These are phyloP conservation scores for Drosophila anomalata DNA, from an alignment of 2,888 invertebrate species.

Conservation along the genomic window DNA sequence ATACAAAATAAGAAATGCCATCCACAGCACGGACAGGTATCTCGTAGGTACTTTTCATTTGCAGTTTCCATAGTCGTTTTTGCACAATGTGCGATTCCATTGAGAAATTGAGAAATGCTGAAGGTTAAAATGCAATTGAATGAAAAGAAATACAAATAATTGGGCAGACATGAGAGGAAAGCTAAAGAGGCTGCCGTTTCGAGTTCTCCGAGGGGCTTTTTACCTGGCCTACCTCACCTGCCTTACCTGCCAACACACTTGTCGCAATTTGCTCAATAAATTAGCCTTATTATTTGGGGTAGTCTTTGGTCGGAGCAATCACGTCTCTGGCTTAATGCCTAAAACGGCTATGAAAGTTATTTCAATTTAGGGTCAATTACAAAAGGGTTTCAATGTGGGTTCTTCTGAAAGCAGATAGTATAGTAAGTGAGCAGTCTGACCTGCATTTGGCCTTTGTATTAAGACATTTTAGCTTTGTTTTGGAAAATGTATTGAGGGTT, in stretches of 20 bases:
- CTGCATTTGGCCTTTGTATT: neutral
- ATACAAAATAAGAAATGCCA: slow-evolving; percentile 50
- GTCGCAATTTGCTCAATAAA: slow-evolving; percentile 35
- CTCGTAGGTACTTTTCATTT: slow-evolving; percentile 7
- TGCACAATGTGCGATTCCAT: slow-evolving; percentile 54
- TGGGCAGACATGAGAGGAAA: slow-evolving; percentile 49
- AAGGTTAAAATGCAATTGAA: slow-evolving; percentile 74
- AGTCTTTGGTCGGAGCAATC: slow-evolving; percentile 17
- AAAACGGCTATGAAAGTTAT: slow-evolving; percentile 22
- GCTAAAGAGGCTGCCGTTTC: slow-evolving; percentile 33
- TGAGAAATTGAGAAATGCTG: slow-evolving; percentile 72
- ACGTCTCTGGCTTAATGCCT: slow-evolving; percentile 11
- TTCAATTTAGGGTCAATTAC: slow-evolving; percentile 4
- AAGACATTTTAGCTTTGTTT: neutral
- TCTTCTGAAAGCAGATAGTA: too few relatives aligned
- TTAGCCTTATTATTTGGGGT: slow-evolving; percentile 24
- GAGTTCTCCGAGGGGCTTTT: slow-evolving; percentile 12
- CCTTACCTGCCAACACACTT: slow-evolving; percentile 18
- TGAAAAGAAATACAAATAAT: slow-evolving; percentile 54
- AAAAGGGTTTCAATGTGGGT: neutral
- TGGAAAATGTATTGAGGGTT: neutral
- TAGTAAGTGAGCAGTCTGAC: neutral
- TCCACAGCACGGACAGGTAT: slow-evolving; percentile 40
- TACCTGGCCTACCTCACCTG: neutral
- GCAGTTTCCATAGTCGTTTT: slow-evolving; percentile 9